phyloP scores from a whole-genome alignment of 2,797 vertebrate genomes.

The Phataginus tetradactyla region DNA sequence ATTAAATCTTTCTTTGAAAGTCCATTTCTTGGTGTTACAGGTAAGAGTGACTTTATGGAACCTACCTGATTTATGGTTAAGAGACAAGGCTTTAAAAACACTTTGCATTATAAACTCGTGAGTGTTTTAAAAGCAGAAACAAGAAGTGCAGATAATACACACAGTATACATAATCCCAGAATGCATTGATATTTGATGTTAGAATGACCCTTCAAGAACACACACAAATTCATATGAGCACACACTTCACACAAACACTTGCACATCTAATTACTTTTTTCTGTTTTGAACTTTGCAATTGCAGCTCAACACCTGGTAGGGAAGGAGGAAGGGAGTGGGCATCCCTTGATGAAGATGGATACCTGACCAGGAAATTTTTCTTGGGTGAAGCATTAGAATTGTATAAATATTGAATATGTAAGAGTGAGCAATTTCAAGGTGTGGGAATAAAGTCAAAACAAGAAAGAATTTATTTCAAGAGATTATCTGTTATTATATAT shows the following conservation, averaged over 20 bases:
- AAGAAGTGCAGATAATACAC: background rate
- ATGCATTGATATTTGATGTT: constrained; percentile 9
- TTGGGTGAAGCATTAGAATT: background rate
- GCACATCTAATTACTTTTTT: background rate
- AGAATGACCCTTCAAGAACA: background rate
- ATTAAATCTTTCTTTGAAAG: constrained; percentile 24
- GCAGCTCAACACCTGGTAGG: background rate
- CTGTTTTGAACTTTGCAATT: constrained; percentile 27
- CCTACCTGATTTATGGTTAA: background rate
- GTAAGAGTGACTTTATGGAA: background rate
- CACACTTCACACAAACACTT: background rate
- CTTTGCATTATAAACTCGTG: background rate
- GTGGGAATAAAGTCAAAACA: background rate
- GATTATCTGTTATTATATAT: background rate
- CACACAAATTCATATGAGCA: background rate
- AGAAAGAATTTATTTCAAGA: constrained; percentile 22
- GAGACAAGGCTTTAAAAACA: background rate
- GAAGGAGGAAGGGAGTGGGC: background rate
- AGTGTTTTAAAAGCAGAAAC: background rate
- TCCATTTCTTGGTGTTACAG: constrained; percentile 16
- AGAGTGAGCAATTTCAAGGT: background rate
- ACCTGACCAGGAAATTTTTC: background rate
- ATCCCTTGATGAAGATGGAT: background rate
- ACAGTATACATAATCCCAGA: background rate
- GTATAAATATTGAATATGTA: background rate